Base-by-base conservation (phyloP, 2,888 invertebrate genomes). In the Archaeoteleia sp. region DNA sequence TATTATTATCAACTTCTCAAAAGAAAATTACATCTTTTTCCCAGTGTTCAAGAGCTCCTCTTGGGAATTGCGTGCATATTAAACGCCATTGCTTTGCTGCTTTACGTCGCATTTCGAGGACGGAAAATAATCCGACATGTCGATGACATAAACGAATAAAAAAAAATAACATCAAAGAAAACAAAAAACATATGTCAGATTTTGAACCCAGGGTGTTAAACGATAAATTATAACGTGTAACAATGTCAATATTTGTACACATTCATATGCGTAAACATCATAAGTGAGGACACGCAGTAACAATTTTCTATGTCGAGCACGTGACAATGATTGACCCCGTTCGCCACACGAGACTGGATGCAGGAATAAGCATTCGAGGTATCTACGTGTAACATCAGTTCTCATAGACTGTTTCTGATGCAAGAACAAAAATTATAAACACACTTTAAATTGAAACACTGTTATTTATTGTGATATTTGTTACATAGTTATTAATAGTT, bases 311-410 rank as follows among this genome's bases (percentile, higher is more conserved):
- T 55, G 63, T 57, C 39, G 57, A 51, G 30, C 63, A 63, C 45
- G 63, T 63, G 63, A 63, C 57, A 45, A 32, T 43, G 49, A 49
- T 63, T 49, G 63, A 55, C 63, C 55, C 39, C 49, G 43, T 63
- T 63, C 12, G 43, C 35, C 12, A 15, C 43, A 12, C 43, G 49
- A 55, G 43, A 37, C 29, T 43, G 37, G 8, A 25, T 17, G 37
- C 8, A 49, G 37, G 39, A 49, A 55, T 35, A 37, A 54, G 42
- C 42, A 46, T 45, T 54, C 48, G 42, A 39, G 39, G 42, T 51
- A 45, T 45, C 30, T 37, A 13, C 13, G 17, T 7, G 27, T 34
- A 9, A 37, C 46, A 60, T 60, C 48, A 32, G 42, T 20, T 20
- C 2, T 20, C 5, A 20, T 5, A 4, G 2, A 20, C 3, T 20